These are phyloP conservation scores for Chelonus formosanus DNA, from an alignment of 2,888 invertebrate species.

Conservation along the genomic window DNA sequence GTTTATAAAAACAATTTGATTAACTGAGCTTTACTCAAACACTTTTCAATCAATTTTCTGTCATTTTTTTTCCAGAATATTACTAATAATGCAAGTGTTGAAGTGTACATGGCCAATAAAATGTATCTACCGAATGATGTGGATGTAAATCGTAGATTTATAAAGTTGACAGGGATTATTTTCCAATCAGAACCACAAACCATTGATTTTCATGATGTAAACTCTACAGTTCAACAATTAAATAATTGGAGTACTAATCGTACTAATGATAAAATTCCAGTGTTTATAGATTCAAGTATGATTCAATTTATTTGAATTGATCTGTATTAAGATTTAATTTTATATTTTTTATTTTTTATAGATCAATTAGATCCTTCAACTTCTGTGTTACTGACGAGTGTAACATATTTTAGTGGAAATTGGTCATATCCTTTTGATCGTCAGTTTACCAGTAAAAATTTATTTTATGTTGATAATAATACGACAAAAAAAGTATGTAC, in stretches of 20 bases:
- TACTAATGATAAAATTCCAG: neutral
- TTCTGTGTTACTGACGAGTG: neutral
- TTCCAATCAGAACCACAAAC: neutral
- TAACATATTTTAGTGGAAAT: neutral
- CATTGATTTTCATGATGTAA: neutral
- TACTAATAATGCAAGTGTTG: neutral
- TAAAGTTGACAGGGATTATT: neutral
- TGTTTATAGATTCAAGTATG: neutral
- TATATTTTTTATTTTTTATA: neutral
- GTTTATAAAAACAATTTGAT: neutral
- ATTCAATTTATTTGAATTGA: neutral
- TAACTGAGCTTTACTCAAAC: no score
- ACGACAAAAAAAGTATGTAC: constrained; percentile 1
- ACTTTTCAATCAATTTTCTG: no score
- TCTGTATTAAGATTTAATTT: neutral
- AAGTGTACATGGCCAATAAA: neutral
- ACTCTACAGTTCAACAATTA: neutral
- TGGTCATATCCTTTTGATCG: constrained; percentile 5
- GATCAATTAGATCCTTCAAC: neutral
- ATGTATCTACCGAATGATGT: neutral
- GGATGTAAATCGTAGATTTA: neutral
- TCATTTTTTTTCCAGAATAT: neutral
- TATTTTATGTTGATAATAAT: neutral
- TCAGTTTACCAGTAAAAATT: neutral
- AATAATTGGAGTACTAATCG: constrained; percentile 7